Evolutionary conservation across 2,888 invertebrate species (phyloP).

Genomic region (Pandemis cinnamomeana): DNA sequence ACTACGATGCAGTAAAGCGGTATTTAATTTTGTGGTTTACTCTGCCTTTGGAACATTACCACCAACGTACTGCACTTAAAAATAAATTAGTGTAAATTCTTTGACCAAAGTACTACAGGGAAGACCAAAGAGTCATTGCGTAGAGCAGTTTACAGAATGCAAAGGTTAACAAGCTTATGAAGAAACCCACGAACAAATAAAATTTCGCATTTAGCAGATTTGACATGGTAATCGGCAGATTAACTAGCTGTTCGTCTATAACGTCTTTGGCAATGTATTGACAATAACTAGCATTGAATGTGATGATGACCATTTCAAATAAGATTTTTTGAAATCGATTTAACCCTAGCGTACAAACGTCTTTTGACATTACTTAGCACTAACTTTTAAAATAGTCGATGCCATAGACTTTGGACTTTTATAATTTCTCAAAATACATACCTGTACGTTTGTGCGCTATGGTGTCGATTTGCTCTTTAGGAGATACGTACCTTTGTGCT

Average conservation of each 20-base stretch:
- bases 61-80: conserved; percentile 27
- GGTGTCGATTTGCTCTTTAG: neutral
- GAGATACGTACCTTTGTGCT: conserved; percentile 73
- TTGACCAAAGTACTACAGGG: neutral
- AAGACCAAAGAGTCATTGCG: neutral
- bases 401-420: neutral
- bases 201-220: neutral
- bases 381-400: neutral
- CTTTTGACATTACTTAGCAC: neutral
- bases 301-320: neutral
- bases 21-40: conserved; percentile 38
- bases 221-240: neutral
- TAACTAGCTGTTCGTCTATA: neutral
- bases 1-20: conserved; percentile 36
- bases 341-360: neutral
- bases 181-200: neutral
- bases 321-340: neutral
- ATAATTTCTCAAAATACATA: neutral
- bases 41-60: conserved; percentile 31
- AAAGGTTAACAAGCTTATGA: neutral
- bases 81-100: conserved; percentile 29
- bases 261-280: neutral
- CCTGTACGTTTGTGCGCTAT: neutral
- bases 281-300: neutral
- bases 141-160: neutral